Percentiles rank a stretch among this genome's conserved stretches.
Conservation (phyloP, 1,140 invertebrate species). For the Sesamia nonagrioides region DNA sequence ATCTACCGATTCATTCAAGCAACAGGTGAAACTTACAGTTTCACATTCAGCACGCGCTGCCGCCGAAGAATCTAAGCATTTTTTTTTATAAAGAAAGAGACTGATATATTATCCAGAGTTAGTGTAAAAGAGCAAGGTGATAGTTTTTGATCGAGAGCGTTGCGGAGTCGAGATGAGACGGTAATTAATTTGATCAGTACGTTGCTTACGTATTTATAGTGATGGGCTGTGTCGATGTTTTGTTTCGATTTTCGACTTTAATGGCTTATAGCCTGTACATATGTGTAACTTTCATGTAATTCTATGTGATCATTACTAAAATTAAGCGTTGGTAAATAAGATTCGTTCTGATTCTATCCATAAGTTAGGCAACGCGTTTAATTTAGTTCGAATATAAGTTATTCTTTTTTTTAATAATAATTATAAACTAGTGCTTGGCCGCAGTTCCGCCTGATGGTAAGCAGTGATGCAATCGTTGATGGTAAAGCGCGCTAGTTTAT, state of each 20-base stretch:
- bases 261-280: too few species aligned
- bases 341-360: too few species aligned
- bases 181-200: conserved; percentile 86
- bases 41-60: conserved; percentile 81
- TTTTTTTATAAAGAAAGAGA: conserved; percentile 67
- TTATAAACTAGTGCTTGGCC: too few species aligned
- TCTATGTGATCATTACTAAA: too few species aligned
- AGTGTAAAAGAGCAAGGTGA: conserved; percentile 64
- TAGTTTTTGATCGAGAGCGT: conserved; percentile 70
- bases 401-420: too few species aligned
- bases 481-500: too few species aligned
- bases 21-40: conserved; percentile 76
- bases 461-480: too few species aligned
- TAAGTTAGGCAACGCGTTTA: too few species aligned
- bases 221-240: conserved; percentile 54
- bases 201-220: conserved; percentile 68
- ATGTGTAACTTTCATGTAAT: too few species aligned
- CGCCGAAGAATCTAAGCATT: conserved; percentile 63
- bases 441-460: too few species aligned
- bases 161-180: conserved; percentile 77
- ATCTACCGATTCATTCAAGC: conserved; percentile 66
- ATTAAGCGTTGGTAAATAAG: too few species aligned
- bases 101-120: conserved; percentile 53
- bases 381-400: too few species aligned
- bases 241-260: conserved; percentile 10